A percentile compares a stretch with the other conserved stretches of the same genome.
These are phyloP conservation scores for Nycticryphes semicollaris DNA, from an alignment of 2,113 vertebrate species.

Conservation along the genomic window DNA sequence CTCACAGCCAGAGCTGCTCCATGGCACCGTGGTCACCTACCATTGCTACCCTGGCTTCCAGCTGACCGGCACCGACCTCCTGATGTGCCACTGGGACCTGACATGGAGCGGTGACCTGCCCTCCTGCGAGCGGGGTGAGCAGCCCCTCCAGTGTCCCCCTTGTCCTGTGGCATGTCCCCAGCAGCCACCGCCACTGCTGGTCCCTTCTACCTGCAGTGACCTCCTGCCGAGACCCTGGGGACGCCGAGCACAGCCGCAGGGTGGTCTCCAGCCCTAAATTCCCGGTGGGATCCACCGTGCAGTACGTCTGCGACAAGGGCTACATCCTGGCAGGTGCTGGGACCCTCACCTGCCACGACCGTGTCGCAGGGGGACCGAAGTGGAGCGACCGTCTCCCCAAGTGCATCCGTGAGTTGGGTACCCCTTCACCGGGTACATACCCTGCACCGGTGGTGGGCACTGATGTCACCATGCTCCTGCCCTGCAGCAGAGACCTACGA, in stretches of 20 bases:
- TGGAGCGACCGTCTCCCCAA: constrained; percentile 91
- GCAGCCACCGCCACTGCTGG: fast-evolving
- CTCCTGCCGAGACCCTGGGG: constrained; percentile 88
- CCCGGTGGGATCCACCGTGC: constrained; percentile 86
- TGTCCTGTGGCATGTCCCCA: fast-evolving
- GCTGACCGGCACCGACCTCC: constrained; percentile 85
- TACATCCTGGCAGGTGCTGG: constrained; percentile 84
- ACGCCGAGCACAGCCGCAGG: constrained; percentile 88
- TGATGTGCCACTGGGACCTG: constrained; percentile 98
- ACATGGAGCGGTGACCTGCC: constrained; percentile 93
- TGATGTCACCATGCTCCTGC: not conserved
- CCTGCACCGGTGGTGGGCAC: fast-evolving
- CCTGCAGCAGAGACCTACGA: constrained; percentile 83
- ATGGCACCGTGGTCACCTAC: constrained; percentile 92
- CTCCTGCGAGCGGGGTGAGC: constrained; percentile 87
- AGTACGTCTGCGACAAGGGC: constrained; percentile 90
- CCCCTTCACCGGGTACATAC: not conserved
- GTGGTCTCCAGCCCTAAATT: constrained; percentile 87
- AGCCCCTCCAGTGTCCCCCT: not conserved
- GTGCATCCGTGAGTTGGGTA: constrained; percentile 84
- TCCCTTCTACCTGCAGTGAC: constrained; percentile 73
- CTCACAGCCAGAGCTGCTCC: constrained; percentile 90
- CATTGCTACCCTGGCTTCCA: constrained; percentile 95
- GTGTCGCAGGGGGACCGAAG: constrained; percentile 83
- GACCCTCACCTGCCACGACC: constrained; percentile 87